Base-by-base conservation (phyloP, 2,888 invertebrate species). In the Trilocha varians region DNA sequence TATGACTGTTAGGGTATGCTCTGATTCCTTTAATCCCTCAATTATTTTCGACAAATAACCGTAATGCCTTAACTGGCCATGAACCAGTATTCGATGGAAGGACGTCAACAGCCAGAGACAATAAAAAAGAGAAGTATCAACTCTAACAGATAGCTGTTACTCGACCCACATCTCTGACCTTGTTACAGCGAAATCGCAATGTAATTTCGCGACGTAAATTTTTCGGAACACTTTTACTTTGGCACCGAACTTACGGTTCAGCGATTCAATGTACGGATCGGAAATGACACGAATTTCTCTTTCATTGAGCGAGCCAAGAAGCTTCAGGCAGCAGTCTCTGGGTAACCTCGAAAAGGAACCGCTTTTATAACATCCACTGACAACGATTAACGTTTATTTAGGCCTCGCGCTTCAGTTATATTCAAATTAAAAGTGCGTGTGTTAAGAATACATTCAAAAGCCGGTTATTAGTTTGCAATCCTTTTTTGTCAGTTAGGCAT, bases 211-310 rank as follows among this genome's bases (percentile, higher is more conserved):
- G 78, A 82, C 70, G 73, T 70, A 71, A 72, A 78, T 69, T 80
- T 79, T 83, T 83, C 70, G 82, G 80, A 84, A 82, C 84, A 84
- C 84, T 84, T 84, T 85, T 85, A 85, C 84, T 85, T 79, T 58
- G 76, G 63, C 76, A 71, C 64, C 65, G 63, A 65, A 70, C 68
- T 63, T 62, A 66, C 69, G 65, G 63, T 67, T 65, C 71, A 67
- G 65, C 64, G 59, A 57, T 57, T 53, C 58, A 55, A 53, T 54
- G 65, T 62, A 62, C 64, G 67, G 60, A 72, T 76, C 67, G 69
- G 64, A 70, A 74, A 77, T 78, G 84, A 72, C 83, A 82, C 78
- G 60, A 83, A 84, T 85, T 85, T 85, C 84, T 83, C 84, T 84
- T 83, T 83, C 83, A 72, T 79, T 74, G 68, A 68, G 64, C 59